phyloP scores from a whole-genome alignment of 2,888 invertebrate species.

The Teleogryllus oceanicus region DNA sequence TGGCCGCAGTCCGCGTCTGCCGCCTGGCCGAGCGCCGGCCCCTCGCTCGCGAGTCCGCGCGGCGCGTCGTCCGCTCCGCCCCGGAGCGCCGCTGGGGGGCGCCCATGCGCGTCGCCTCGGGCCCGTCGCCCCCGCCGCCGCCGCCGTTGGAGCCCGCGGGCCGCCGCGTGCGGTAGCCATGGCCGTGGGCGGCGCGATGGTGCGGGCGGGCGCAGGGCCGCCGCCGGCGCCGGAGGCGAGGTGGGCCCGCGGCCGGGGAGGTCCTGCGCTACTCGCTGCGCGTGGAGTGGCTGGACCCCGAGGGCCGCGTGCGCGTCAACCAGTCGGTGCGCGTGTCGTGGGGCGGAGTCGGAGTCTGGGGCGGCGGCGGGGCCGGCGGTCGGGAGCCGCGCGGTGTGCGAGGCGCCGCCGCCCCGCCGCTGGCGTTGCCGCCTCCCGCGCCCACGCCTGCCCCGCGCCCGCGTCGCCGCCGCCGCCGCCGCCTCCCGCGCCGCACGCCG shows the following conservation, averaged over 20 bases:
- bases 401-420: slow-evolving; percentile 42
- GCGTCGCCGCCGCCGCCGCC: slow-evolving; percentile 41
- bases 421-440: slow-evolving; percentile 40
- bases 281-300: slow-evolving; percentile 38
- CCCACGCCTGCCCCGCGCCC: slow-evolving; percentile 45
- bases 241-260: background rate
- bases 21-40: too few relatives aligned
- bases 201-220: slow-evolving; percentile 30
- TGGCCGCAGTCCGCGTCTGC: too few relatives aligned
- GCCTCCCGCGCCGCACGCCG: background rate
- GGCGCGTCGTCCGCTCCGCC: too few relatives aligned
- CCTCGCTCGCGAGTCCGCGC: too few relatives aligned
- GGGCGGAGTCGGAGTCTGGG: slow-evolving; percentile 29
- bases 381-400: slow-evolving; percentile 34
- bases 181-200: slow-evolving; percentile 28
- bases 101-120: too few relatives aligned
- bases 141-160: background rate
- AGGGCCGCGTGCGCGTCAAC: slow-evolving; percentile 35
- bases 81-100: too few relatives aligned
- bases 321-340: slow-evolving; percentile 35
- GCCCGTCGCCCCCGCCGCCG: too few relatives aligned
- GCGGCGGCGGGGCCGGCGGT: slow-evolving; percentile 42
- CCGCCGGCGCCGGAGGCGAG: background rate
- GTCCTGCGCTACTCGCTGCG: slow-evolving; percentile 36
- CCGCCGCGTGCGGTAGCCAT: slow-evolving; percentile 21